Conservation (phyloP, 2,113 vertebrate species). For the Cichladusa arquata region DNA sequence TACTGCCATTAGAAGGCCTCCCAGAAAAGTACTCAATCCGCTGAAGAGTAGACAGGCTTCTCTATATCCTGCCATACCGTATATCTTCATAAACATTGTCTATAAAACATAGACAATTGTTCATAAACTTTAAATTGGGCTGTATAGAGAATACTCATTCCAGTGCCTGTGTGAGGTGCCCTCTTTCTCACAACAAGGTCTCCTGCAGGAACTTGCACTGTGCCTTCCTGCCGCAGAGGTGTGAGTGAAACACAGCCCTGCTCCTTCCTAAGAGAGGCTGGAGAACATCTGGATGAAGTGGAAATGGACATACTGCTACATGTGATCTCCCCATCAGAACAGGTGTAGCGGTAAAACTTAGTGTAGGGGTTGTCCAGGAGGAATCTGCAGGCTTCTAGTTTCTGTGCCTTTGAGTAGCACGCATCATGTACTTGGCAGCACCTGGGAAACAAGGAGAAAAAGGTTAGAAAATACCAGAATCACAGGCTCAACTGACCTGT, state of each 20-base stretch:
- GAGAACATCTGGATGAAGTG: accelerated
- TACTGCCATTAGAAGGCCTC: background rate
- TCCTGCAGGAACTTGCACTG: background rate
- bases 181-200: background rate
- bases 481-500: background rate
- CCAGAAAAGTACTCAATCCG: background rate
- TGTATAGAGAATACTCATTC: accelerated
- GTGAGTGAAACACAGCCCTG: accelerated
- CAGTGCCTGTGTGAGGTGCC: accelerated
- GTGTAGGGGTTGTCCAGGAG: slow-evolving; percentile 80
- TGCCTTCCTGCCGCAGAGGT: accelerated
- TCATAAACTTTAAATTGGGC: background rate
- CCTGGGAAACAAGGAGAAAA: slow-evolving; percentile 54
- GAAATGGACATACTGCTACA: slow-evolving; percentile 79
- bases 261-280: background rate
- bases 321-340: slow-evolving; percentile 62
- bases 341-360: slow-evolving; percentile 69
- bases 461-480: background rate
- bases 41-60: background rate
- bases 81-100: background rate
- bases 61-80: accelerated
- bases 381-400: slow-evolving; percentile 47
- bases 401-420: slow-evolving; percentile 70
- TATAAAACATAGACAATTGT: background rate
- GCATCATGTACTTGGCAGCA: slow-evolving; percentile 85